Percentiles rank a stretch among this genome's conserved stretches.
Evolutionary conservation across 1,140 invertebrate genomes (phyloP).

Genomic region (Tyrophagus putrescentiae): DNA sequence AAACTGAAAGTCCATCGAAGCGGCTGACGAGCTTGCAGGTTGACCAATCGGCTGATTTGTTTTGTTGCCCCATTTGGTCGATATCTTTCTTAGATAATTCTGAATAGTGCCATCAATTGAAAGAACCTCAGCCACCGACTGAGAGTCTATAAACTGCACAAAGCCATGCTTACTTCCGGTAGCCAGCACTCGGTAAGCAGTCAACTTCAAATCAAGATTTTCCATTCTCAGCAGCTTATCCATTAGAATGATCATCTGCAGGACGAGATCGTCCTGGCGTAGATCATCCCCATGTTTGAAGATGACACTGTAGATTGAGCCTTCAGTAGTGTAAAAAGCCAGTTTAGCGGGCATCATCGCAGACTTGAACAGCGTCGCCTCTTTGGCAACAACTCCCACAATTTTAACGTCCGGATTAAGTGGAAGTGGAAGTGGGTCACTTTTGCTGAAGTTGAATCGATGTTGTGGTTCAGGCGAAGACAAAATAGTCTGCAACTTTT

Average conservation of each 20-base stretch:
- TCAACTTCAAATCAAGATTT: constrained; percentile 87
- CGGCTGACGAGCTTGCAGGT: not conserved
- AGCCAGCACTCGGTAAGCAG: constrained; percentile 81
- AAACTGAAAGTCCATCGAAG: not conserved
- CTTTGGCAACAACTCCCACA: constrained; percentile 67
- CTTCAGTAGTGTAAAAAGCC: constrained; percentile 66
- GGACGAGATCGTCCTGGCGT: constrained; percentile 92
- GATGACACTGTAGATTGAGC: constrained; percentile 82
- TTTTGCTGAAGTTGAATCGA: constrained; percentile 75
- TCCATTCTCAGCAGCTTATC: constrained; percentile 73
- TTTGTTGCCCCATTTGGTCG: constrained; percentile 46
- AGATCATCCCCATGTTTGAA: constrained; percentile 98
- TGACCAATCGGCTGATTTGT: too few relatives aligned
- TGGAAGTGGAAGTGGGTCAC: constrained; percentile 61
- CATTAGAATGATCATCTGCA: constrained; percentile 94
- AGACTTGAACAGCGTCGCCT: constrained; percentile 85
- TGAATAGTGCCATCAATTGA: constrained; percentile 65
- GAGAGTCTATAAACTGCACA: constrained; percentile 90
- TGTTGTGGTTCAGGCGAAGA: constrained; percentile 55
- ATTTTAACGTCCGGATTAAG: constrained; percentile 80
- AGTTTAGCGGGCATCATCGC: constrained; percentile 92
- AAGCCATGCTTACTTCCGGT: constrained; percentile 89
- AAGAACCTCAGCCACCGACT: constrained; percentile 77
- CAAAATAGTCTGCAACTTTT: constrained; percentile 64
- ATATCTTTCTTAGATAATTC: constrained; percentile 66